Percentiles rank a stretch among this genome's conserved stretches.
Evolutionary conservation across 2,888 invertebrate species (phyloP).

Genomic region (Brachyptera putata): DNA sequence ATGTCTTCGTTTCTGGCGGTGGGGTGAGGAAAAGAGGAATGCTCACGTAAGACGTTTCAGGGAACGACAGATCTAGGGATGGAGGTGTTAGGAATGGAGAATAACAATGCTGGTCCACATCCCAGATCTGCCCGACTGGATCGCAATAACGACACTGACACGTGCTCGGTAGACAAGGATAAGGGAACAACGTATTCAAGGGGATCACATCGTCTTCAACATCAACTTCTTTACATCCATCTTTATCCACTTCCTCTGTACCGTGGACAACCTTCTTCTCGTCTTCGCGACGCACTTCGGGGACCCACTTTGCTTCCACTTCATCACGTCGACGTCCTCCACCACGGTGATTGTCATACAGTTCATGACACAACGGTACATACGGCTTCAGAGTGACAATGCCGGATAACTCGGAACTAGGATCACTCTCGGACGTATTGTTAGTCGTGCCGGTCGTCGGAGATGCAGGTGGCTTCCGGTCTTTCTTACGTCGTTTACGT

Average conservation of each 20-base stretch:
- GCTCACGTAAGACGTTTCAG: conserved; percentile 22
- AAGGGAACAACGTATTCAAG: conserved; percentile 21
- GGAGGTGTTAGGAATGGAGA: conserved; percentile 52
- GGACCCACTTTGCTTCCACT: conserved; percentile 5
- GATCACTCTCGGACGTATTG: conserved; percentile 42
- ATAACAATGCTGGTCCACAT: conserved; percentile 58
- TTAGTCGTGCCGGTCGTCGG: conserved; percentile 25
- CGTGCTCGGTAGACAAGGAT: conserved; percentile 45
- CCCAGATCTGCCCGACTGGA: conserved; percentile 71
- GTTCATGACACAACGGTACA: conserved; percentile 45
- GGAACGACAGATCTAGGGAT: conserved; percentile 26
- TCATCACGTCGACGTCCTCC: conserved; percentile 16
- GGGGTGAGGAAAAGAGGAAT: conserved; percentile 37
- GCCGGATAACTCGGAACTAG: conserved; percentile 29
- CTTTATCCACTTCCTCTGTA: no score
- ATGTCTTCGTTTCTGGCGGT: conserved; percentile 12
- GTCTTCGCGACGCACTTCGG: conserved; percentile 22
- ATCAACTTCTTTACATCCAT: no score
- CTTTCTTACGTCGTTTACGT: conserved; percentile 84
- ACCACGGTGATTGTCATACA: conserved; percentile 31
- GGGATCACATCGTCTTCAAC: conserved; percentile 35
- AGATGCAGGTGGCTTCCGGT: conserved; percentile 65
- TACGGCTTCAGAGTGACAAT: conserved; percentile 48
- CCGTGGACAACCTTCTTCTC: conserved; percentile 42
- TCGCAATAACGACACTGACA: conserved; percentile 76